Evolutionary conservation across 2,888 invertebrate genomes (phyloP), one percentile per base, ranked within the genome.

Genomic region (Andrena praecox): DNA sequence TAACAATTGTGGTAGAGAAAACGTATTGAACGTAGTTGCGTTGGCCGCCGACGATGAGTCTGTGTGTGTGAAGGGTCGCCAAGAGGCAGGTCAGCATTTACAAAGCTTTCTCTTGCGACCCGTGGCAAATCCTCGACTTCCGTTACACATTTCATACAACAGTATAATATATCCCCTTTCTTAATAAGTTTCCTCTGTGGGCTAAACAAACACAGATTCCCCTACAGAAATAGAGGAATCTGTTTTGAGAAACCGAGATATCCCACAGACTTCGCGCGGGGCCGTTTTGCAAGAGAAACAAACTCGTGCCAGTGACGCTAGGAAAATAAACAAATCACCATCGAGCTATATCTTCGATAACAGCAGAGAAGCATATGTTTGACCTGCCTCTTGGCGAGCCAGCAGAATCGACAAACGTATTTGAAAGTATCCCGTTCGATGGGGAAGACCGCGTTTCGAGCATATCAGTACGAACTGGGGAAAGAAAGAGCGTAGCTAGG

Each of bases 361-460:
- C 42, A 42, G 16, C 56, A 29, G 29, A 0, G 66, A 66, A 29
- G 42, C 66, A n/a, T 50, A n/a, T 50, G 59, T 72, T 62, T 52
- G 63, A 50, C 63, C 62, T 80, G 8, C 35, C 50, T 31, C 48
- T 54, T 54, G 29, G 33, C 20, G 10, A 54, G 12, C 35, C n/a
- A 31, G 42, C 8, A 42, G 72, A 24, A 20, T 31, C 70, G 73
- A 75, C 12, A 63, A 67, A 77, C 12, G 67, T 73, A 70, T 33
- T 70, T 87, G 89, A 87, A 87, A 88, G 89, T 88, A 88, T 80
- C 62, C 69, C 68, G 20, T 64, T 70, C 42, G 20, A 60, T 74
- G 56, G 66, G 56, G 66, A 70, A 31, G n/a, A 73, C 60, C 71
- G 69, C 76, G 78, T 87, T 81, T 78, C 81, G 71, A 82, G 71